A percentile compares a stretch with the other conserved stretches of the same genome.
Evolutionary conservation across 2,113 vertebrate genomes (phyloP).

Genomic region (Gasterosteus nipponicus): DNA sequence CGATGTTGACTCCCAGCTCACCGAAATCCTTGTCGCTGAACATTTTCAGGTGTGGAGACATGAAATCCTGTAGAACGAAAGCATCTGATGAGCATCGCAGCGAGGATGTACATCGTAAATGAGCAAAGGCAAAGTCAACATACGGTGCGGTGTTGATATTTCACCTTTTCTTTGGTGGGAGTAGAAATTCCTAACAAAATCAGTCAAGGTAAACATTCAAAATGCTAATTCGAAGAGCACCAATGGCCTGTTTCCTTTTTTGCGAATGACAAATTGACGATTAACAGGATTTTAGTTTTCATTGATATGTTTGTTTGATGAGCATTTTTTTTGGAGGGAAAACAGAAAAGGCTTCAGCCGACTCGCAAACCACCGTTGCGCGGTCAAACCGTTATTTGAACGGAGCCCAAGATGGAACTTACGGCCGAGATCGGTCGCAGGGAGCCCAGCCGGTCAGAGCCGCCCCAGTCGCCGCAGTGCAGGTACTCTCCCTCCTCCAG

Average conservation of each 20-base stretch:
- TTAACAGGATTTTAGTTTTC: background rate
- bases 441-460: slow-evolving; percentile 83
- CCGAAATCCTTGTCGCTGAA: slow-evolving; percentile 89
- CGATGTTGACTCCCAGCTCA: slow-evolving; percentile 85
- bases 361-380: background rate
- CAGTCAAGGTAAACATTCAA: background rate
- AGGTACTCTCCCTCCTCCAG: slow-evolving; percentile 93
- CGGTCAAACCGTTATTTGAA: background rate
- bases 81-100: background rate
- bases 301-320: background rate
- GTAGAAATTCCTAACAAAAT: background rate
- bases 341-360: background rate
- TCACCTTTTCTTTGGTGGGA: background rate
- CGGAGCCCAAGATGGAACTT: slow-evolving; percentile 67
- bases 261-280: background rate
- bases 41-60: slow-evolving; percentile 89
- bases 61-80: slow-evolving; percentile 83
- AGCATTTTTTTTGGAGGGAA: background rate
- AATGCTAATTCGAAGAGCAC: too few relatives aligned
- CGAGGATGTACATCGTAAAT: background rate
- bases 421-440: slow-evolving; percentile 87
- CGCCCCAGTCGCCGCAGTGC: slow-evolving; percentile 91
- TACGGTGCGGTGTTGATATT: background rate
- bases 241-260: background rate
- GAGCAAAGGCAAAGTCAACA: background rate